phyloP scores from a whole-genome alignment of 2,797 vertebrate species.

The Chaetodon trifasciatus region DNA sequence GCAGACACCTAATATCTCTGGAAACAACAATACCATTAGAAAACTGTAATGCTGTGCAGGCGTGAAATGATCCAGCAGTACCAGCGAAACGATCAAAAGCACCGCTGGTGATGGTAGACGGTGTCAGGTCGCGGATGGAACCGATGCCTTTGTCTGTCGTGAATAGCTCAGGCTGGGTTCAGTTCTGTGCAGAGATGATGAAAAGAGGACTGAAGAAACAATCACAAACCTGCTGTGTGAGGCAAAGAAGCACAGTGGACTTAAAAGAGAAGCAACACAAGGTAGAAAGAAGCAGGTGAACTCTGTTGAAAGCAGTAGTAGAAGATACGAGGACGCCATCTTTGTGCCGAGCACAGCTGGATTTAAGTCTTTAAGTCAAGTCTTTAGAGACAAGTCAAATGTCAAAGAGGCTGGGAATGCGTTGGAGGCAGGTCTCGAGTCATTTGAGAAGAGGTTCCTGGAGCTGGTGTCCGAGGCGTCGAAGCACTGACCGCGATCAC shows the following conservation, averaged over 20 bases:
- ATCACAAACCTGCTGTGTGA: not conserved
- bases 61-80: slow-evolving; percentile 4
- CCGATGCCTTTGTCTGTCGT: not conserved
- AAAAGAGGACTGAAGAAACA: not conserved
- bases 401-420: too few species aligned
- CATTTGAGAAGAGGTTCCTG: too few species aligned
- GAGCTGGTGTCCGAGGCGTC: too few species aligned
- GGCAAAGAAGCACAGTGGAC: not conserved
- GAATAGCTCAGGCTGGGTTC: slow-evolving; percentile 36
- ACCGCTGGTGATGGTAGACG: not conserved
- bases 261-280: too few species aligned
- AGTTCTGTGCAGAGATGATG: not conserved
- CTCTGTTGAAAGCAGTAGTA: too few species aligned
- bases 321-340: not conserved
- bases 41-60: not conserved
- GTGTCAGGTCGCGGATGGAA: slow-evolving; percentile 8
- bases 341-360: not conserved
- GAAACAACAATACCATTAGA: slow-evolving; percentile 28
- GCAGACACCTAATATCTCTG: slow-evolving; percentile 52
- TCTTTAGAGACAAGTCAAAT: not conserved
- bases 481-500: too few species aligned
- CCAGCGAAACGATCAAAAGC: slow-evolving; percentile 18
- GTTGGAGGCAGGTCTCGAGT: too few species aligned
- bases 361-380: too few species aligned
- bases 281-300: too few species aligned